These are phyloP conservation scores for Volucella inflata DNA, from an alignment of 2,888 invertebrate species.

Conservation along the genomic window DNA sequence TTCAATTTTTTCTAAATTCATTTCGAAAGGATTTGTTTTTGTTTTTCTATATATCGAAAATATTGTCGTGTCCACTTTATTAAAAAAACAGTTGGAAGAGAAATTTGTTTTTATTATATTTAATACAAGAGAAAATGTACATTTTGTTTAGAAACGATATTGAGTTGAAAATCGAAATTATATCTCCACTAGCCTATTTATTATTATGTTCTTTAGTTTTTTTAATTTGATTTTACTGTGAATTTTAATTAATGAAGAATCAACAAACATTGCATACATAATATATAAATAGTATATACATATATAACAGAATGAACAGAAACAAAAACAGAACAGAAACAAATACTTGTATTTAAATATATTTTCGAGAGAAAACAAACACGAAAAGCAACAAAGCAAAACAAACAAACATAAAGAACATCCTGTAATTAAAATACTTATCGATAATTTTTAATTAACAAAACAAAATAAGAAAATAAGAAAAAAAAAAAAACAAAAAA, in stretches of 20 bases:
- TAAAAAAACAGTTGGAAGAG: too few species aligned
- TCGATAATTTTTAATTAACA: slow-evolving; percentile 76
- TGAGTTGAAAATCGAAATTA: slow-evolving; percentile 32
- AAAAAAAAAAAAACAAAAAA: slow-evolving; percentile 54
- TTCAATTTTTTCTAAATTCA: too few species aligned
- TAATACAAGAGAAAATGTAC: too few species aligned
- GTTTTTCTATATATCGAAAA: too few species aligned
- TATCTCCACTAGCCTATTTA: neutral
- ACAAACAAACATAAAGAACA: slow-evolving; percentile 67
- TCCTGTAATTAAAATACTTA: slow-evolving; percentile 76
- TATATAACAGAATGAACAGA: slow-evolving; percentile 53
- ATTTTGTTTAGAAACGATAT: neutral
- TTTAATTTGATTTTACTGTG: slow-evolving; percentile 71
- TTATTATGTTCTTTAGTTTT: too few species aligned
- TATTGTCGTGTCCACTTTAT: too few species aligned
- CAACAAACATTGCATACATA: slow-evolving; percentile 67
- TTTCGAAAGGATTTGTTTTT: too few species aligned
- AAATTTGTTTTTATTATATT: too few species aligned
- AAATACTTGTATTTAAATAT: slow-evolving; percentile 61
- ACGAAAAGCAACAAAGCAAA: slow-evolving; percentile 71
- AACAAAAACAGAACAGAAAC: slow-evolving; percentile 34
- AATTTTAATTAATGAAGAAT: slow-evolving; percentile 56
- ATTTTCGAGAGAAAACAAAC: slow-evolving; percentile 64
- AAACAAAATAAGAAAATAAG: slow-evolving; percentile 40
- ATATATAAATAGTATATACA: slow-evolving; percentile 52